phyloP scores from a whole-genome alignment of 2,113 vertebrate genomes.

The Tetraodon nigroviridis region DNA sequence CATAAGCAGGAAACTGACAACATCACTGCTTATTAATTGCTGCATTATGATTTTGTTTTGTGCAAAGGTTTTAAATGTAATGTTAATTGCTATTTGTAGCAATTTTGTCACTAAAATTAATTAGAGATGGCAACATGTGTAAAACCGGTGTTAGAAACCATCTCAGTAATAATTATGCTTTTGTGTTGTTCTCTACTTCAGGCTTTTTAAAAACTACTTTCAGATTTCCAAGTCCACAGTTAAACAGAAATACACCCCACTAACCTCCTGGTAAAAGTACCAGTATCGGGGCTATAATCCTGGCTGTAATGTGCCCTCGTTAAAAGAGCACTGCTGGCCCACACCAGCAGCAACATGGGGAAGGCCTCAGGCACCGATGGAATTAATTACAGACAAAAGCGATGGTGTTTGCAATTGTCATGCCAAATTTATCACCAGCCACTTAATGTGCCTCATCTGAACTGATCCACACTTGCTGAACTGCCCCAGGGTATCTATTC shows the following conservation, averaged over 20 bases:
- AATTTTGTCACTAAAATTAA: no score
- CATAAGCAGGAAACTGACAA: conserved; percentile 23
- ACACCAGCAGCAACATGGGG: conserved; percentile 80
- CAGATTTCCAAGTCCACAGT: conserved; percentile 32
- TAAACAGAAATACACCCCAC: conserved; percentile 44
- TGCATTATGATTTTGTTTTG: conserved; percentile 25
- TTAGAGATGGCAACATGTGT: no score
- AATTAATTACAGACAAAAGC: conserved; percentile 99
- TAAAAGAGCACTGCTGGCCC: conserved; percentile 84
- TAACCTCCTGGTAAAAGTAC: conserved; percentile 51
- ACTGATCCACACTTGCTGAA: conserved; percentile 79
- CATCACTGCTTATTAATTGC: conserved; percentile 1
- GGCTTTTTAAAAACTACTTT: conserved; percentile 42
- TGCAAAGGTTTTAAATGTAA: conserved; percentile 5
- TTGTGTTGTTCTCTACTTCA: conserved; percentile 20
- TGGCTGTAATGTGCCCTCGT: conserved; percentile 90
- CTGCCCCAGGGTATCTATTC: conserved; percentile 74
- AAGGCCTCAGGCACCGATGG: conserved; percentile 89
- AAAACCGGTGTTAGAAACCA: no score
- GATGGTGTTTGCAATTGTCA: conserved; percentile 93
- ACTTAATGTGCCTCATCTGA: conserved; percentile 96
- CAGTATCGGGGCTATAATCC: conserved; percentile 82
- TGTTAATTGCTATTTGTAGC: no score
- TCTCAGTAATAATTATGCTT: background rate
- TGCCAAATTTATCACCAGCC: conserved; percentile 98